Evolutionary conservation across 1,140 invertebrate genomes (phyloP).

Genomic region (Hypothenemus hampei): DNA sequence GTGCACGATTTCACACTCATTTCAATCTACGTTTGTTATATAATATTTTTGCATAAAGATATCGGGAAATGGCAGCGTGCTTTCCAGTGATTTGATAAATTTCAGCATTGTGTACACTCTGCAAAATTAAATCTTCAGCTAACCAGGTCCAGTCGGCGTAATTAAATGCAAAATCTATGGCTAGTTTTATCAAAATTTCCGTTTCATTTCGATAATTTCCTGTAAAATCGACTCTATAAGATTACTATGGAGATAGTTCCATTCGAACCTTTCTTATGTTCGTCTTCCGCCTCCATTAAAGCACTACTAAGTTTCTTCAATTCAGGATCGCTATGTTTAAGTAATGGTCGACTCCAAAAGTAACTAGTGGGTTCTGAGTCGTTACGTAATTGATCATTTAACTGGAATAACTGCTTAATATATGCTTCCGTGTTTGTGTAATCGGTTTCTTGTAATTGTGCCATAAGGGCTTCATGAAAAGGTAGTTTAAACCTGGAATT

Average conservation of each 20-base stretch:
- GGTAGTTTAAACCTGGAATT: constrained; percentile 49
- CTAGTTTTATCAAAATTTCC: constrained; percentile 45
- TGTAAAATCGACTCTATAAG: constrained; percentile 30
- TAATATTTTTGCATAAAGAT: constrained; percentile 52
- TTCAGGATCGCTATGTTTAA: constrained; percentile 46
- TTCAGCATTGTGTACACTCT: constrained; percentile 45
- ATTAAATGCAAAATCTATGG: constrained; percentile 48
- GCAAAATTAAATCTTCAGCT: constrained; percentile 51
- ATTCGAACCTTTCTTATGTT: constrained; percentile 29
- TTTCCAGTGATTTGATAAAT: constrained; percentile 47
- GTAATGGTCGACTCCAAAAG: constrained; percentile 34
- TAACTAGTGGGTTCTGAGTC: constrained; percentile 48
- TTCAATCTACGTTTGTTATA: constrained; percentile 48
- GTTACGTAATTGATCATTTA: constrained; percentile 48
- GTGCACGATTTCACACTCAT: too few species aligned
- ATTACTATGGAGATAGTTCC: neutral
- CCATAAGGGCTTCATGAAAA: constrained; percentile 49
- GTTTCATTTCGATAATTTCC: constrained; percentile 46
- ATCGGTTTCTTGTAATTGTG: constrained; percentile 50
- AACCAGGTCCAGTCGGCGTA: constrained; percentile 55
- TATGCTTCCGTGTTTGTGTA: constrained; percentile 47
- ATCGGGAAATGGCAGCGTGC: constrained; percentile 49
- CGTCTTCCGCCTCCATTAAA: constrained; percentile 47
- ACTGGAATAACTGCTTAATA: constrained; percentile 50
- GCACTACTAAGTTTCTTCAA: constrained; percentile 46